Evolutionary conservation across 2,113 vertebrate species (phyloP).

Genomic region (Dunckerocampus dactyliophorus): DNA sequence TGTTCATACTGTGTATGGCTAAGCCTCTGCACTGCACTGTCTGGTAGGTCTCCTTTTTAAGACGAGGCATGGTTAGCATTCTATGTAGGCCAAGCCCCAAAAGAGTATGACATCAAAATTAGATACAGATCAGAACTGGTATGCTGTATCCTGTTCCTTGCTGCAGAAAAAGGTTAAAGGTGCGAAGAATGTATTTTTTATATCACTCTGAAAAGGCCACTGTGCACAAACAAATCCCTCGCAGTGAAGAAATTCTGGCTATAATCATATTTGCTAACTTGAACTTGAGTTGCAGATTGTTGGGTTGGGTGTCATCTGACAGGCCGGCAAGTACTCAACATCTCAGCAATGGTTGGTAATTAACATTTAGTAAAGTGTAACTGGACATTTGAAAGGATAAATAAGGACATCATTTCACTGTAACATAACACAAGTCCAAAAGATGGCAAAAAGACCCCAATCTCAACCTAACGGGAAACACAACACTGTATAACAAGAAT

Average conservation of each 20-base stretch:
- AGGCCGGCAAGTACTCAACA: constrained; percentile 35
- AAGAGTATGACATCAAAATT: constrained; percentile 68
- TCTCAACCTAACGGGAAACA: constrained; percentile 7
- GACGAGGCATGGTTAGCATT: constrained; percentile 43
- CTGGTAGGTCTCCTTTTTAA: constrained; percentile 49
- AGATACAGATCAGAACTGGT: constrained; percentile 52
- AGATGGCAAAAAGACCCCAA: not conserved
- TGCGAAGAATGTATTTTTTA: constrained; percentile 31
- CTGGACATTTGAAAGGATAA: constrained; percentile 16
- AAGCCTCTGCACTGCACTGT: constrained; percentile 39
- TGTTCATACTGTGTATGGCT: constrained; percentile 44
- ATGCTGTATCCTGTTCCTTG: constrained; percentile 22
- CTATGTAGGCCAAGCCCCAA: constrained; percentile 72
- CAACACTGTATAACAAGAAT: not conserved
- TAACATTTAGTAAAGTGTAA: constrained; percentile 18
- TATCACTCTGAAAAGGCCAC: constrained; percentile 4
- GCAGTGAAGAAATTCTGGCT: not conserved
- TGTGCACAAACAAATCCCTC: not conserved
- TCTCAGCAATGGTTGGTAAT: constrained; percentile 20
- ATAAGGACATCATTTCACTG: constrained; percentile 1
- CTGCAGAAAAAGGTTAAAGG: constrained; percentile 39
- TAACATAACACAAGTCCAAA: constrained; percentile 17
- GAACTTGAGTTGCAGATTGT: constrained; percentile 14
- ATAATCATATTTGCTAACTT: constrained; percentile 17
- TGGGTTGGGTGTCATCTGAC: constrained; percentile 11